Evolutionary conservation across 2,113 vertebrate genomes (phyloP).

Genomic region (Octodon degus): DNA sequence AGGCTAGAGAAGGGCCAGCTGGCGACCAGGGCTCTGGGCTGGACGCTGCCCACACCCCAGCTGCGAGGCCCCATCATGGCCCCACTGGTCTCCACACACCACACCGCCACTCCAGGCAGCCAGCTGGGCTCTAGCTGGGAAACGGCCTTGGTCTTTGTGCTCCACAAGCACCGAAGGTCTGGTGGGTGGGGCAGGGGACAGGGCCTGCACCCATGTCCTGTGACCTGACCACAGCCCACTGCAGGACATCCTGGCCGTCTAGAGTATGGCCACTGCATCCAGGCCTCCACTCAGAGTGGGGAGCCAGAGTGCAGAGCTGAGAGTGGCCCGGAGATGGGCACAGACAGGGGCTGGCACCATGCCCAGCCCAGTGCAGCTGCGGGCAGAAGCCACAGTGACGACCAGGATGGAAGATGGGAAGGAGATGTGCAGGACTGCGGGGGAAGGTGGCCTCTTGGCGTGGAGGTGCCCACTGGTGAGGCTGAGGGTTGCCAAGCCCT

Average conservation of each 20-base stretch:
- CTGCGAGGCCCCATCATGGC: rapidly evolving
- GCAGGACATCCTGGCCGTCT: rapidly evolving
- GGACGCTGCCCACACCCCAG: background rate
- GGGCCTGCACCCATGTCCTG: rapidly evolving
- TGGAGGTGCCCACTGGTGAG: background rate
- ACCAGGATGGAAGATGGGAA: rapidly evolving
- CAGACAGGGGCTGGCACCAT: background rate
- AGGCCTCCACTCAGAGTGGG: too few species aligned
- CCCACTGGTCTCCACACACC: too few species aligned
- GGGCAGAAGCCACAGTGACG: rapidly evolving
- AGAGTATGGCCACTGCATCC: rapidly evolving
- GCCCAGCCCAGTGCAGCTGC: background rate
- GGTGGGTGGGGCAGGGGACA: rapidly evolving
- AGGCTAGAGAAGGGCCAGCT: background rate
- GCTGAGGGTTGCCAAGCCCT: background rate
- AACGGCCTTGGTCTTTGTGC: rapidly evolving
- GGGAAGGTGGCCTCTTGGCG: rapidly evolving
- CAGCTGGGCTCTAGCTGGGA: background rate
- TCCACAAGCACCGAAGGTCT: rapidly evolving
- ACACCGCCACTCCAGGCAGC: background rate
- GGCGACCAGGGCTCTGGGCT: background rate
- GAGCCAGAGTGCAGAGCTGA: background rate
- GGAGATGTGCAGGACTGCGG: rapidly evolving
- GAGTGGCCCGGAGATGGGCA: background rate
- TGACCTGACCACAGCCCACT: rapidly evolving